A percentile compares a stretch with the other conserved stretches of the same genome.
phyloP scores from a whole-genome alignment of 2,888 invertebrate species.

The Peribatodes rhomboidaria region DNA sequence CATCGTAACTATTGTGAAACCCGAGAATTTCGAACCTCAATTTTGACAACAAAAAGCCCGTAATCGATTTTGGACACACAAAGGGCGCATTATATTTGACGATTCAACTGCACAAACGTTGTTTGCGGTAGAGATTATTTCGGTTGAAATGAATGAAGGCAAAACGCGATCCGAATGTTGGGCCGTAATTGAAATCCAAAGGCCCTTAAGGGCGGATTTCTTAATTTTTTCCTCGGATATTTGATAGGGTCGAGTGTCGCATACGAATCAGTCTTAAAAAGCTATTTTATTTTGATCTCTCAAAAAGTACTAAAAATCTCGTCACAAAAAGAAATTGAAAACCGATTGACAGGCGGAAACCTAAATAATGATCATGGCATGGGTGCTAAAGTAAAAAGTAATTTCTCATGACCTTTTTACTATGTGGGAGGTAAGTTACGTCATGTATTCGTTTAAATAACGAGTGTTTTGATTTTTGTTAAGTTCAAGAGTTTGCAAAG shows the following conservation, averaged over 20 bases:
- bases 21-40: conserved; percentile 84
- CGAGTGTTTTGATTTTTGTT: too few relatives aligned
- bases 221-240: conserved; percentile 57
- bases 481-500: too few relatives aligned
- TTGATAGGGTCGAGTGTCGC: conserved; percentile 60
- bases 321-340: conserved; percentile 11
- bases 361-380: conserved; percentile 13
- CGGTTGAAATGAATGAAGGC: conserved; percentile 85
- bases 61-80: conserved; percentile 84
- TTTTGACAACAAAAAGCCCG: conserved; percentile 86
- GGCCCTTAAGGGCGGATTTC: conserved; percentile 70
- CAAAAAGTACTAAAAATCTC: conserved; percentile 10
- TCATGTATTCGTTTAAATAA: too few relatives aligned
- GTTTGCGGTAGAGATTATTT: conserved; percentile 86
- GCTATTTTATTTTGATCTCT: conserved; percentile 35
- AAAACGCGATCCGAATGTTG: conserved; percentile 80
- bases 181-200: conserved; percentile 81
- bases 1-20: conserved; percentile 84
- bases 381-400: conserved; percentile 17
- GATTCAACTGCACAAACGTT: conserved; percentile 83
- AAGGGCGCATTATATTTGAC: conserved; percentile 84
- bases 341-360: conserved; percentile 22
- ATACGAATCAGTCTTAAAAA: conserved; percentile 29
- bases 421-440: not conserved
- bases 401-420: conserved; percentile 5